Percentiles rank a stretch among this genome's conserved stretches.
Conservation (phyloP, 1,140 invertebrate genomes). For the Rhagoletis pomonella region DNA sequence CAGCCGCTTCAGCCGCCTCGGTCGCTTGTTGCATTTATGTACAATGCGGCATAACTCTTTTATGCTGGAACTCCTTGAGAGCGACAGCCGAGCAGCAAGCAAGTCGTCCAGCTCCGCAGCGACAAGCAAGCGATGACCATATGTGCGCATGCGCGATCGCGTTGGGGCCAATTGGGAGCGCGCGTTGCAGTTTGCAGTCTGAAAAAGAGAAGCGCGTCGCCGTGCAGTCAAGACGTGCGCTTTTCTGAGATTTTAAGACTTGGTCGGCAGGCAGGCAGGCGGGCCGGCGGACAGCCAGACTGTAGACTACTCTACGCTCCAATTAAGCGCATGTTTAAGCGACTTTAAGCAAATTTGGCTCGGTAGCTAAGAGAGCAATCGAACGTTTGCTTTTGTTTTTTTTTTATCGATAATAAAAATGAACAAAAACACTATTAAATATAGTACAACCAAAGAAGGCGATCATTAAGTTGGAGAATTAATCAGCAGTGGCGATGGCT, state of each 20-base stretch:
- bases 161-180: constrained; percentile 19
- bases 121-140: neutral
- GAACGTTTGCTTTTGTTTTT: neutral
- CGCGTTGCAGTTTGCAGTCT: neutral
- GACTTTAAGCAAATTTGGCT: constrained; percentile 24
- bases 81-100: neutral
- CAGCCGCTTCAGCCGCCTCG: neutral
- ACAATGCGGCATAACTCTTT: constrained; percentile 15
- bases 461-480: constrained; percentile 13
- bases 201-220: neutral
- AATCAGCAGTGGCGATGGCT: neutral
- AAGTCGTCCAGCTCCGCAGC: neutral
- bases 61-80: neutral
- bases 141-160: constrained; percentile 17
- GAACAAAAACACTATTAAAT: neutral
- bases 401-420: constrained; percentile 10
- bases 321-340: constrained; percentile 43
- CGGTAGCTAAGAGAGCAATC: constrained; percentile 17
- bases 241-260: neutral
- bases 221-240: neutral
- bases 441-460: constrained; percentile 15
- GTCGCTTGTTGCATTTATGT: neutral
- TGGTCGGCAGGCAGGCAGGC: neutral
- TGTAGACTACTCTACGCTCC: neutral
- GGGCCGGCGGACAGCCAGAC: neutral